A percentile compares a stretch with the other conserved stretches of the same genome.
phyloP scores from a whole-genome alignment of 2,888 invertebrate genomes.

The Camptogramma bilineatum region DNA sequence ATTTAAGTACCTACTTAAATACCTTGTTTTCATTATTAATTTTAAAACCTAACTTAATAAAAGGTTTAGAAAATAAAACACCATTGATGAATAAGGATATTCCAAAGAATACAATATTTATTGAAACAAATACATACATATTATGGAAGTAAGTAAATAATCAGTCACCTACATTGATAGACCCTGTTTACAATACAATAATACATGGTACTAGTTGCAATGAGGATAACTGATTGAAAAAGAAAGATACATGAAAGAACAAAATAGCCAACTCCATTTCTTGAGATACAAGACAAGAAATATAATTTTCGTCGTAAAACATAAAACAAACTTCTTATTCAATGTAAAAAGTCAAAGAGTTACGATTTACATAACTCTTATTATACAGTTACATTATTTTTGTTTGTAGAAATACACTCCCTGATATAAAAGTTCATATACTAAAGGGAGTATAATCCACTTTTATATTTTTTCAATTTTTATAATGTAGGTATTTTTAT shows the following conservation, averaged over 20 bases:
- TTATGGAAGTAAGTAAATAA: constrained; percentile 60
- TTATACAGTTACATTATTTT: constrained; percentile 81
- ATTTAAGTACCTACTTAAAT: no score
- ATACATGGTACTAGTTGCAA: constrained; percentile 63
- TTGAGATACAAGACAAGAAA: constrained; percentile 66
- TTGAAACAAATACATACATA: constrained; percentile 73
- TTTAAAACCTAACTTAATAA: no score
- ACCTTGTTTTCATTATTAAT: no score
- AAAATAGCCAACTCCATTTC: constrained; percentile 77
- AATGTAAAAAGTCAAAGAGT: constrained; percentile 78
- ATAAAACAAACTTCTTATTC: constrained; percentile 77
- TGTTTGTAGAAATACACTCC: constrained; percentile 79
- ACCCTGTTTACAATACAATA: constrained; percentile 77
- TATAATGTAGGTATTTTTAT: constrained; percentile 70
- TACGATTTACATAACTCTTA: constrained; percentile 61
- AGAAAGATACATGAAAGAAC: constrained; percentile 74
- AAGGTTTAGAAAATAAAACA: constrained; percentile 61
- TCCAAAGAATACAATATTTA: constrained; percentile 71
- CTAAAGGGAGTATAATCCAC: constrained; percentile 72
- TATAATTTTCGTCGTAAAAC: constrained; percentile 63
- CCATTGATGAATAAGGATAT: constrained; percentile 67
- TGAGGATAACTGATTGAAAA: constrained; percentile 67
- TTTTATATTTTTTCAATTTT: constrained; percentile 79
- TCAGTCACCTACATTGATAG: constrained; percentile 66
- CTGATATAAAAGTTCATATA: constrained; percentile 64